Evolutionary conservation across 2,113 vertebrate species (phyloP).

Genomic region (Plecotus auritus): DNA sequence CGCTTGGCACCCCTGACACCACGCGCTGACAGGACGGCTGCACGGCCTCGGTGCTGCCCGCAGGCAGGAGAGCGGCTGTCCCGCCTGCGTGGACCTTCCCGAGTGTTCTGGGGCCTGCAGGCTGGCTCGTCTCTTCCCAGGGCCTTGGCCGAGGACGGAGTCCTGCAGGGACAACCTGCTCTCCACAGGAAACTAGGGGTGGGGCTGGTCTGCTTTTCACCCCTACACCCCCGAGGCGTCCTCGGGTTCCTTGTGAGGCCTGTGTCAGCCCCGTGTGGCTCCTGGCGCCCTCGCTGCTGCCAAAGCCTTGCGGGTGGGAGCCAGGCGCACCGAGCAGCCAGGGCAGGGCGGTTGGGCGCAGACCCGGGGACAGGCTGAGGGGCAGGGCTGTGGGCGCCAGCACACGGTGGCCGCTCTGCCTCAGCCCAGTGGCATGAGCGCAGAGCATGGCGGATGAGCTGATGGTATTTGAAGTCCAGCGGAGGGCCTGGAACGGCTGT

Average conservation of each 20-base stretch:
- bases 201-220: neutral
- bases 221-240: neutral
- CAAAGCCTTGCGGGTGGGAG: neutral
- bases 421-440: no score
- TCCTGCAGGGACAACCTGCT: neutral
- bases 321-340: no score
- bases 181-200: neutral
- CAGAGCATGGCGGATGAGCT: no score
- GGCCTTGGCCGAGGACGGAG: neutral
- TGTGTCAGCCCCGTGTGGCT: neutral
- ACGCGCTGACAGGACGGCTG: fast-evolving
- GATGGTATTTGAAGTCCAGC: no score
- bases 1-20: neutral
- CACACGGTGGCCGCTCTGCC: no score
- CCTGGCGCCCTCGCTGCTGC: neutral
- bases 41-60: neutral
- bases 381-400: no score
- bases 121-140: neutral
- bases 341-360: no score
- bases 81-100: fast-evolving
- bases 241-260: neutral
- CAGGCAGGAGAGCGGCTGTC: neutral
- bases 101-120: neutral
- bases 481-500: no score
- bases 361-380: no score